phyloP scores from a whole-genome alignment of 2,888 invertebrate genomes.

The Protophormia terraenovae region DNA sequence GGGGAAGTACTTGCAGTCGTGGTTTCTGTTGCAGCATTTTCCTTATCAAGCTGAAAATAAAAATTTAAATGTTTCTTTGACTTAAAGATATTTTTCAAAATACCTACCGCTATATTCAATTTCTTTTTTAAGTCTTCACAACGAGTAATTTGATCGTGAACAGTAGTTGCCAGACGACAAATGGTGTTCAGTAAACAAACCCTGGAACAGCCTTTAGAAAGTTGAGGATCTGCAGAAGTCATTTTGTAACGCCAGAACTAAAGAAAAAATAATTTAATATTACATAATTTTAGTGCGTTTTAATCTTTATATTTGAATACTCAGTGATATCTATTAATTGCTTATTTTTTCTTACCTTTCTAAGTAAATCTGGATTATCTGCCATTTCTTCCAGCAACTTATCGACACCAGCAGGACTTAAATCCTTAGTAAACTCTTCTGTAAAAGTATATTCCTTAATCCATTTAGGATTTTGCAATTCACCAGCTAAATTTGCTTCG shows the following conservation, averaged over 20 bases:
- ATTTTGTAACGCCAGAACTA: neutral
- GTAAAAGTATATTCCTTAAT: conserved; percentile 82
- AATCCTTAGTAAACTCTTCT: neutral
- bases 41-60: neutral
- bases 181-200: neutral
- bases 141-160: neutral
- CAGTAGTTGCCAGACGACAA: neutral
- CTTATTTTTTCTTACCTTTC: neutral
- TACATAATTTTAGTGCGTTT: too few species aligned
- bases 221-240: neutral
- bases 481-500: conserved; percentile 85
- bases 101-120: neutral
- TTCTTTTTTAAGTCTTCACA: neutral
- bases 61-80: neutral
- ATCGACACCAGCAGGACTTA: neutral
- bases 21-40: neutral
- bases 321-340: neutral
- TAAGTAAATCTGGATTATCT: neutral
- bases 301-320: too few species aligned
- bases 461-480: conserved; percentile 85
- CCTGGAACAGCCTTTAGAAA: neutral
- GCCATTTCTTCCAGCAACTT: neutral
- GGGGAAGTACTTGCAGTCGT: neutral
- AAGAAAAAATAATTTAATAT: neutral
- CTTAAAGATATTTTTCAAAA: neutral